Percentiles rank a stretch among this genome's conserved stretches.
phyloP scores from a whole-genome alignment of 2,113 vertebrate species.

The Mixornis gularis region DNA sequence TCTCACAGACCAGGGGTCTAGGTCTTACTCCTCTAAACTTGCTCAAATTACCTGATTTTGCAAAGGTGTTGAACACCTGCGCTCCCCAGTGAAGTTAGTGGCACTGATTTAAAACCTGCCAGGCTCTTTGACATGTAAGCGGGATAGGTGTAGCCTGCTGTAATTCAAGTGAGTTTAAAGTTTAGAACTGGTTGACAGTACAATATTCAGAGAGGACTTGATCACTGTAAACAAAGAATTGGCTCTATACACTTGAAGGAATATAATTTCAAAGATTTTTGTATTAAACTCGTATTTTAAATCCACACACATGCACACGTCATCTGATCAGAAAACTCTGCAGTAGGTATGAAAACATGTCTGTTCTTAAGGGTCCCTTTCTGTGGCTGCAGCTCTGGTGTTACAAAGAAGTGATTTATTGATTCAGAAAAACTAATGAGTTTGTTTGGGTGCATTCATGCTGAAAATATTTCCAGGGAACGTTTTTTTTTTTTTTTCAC shows the following conservation, averaged over 20 bases:
- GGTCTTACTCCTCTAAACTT: neutral
- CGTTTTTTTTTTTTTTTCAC: neutral
- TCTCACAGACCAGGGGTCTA: neutral
- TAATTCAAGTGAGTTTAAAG: neutral
- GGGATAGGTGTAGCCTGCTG: neutral
- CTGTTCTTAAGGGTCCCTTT: neutral
- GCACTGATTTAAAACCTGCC: neutral
- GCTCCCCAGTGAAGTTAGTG: neutral
- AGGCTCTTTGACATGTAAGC: neutral
- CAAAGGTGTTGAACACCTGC: neutral
- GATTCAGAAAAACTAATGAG: neutral
- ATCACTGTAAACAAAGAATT: neutral
- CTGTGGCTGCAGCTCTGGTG: neutral
- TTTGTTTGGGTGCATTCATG: neutral
- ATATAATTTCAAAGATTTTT: neutral
- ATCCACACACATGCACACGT: rapidly evolving
- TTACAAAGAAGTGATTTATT: neutral
- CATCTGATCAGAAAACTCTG: neutral
- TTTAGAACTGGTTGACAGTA: neutral
- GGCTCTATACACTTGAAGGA: neutral
- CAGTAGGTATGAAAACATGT: neutral
- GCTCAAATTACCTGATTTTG: neutral
- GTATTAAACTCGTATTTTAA: neutral
- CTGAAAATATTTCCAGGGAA: neutral
- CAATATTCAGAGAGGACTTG: neutral